Conservation (phyloP, 2,888 invertebrate genomes). For the Steinernema scapterisci region DNA sequence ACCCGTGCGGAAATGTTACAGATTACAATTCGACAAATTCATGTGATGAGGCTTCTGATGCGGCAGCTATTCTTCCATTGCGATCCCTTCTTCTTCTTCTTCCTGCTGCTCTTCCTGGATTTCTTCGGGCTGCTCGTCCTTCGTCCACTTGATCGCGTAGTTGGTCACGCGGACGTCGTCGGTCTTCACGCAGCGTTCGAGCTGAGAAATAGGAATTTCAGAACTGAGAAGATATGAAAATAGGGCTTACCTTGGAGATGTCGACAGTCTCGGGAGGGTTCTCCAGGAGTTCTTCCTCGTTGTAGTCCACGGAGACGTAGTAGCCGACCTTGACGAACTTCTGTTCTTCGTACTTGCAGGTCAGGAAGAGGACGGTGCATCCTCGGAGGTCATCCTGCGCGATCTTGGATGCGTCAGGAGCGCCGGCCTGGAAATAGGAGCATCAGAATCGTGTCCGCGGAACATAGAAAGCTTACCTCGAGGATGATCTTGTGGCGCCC, state of each 20-base stretch:
- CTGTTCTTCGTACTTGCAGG: constrained; percentile 74
- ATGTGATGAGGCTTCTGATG: no score
- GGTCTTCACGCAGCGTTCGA: constrained; percentile 53
- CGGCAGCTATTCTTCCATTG: neutral
- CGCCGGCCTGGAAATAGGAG: constrained; percentile 78
- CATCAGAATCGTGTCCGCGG: neutral
- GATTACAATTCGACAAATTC: no score
- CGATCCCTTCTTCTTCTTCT: constrained; percentile 18
- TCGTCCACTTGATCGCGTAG: constrained; percentile 71
- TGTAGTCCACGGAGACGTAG: constrained; percentile 96
- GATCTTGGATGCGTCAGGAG: constrained; percentile 89
- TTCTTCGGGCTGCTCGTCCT: constrained; percentile 45
- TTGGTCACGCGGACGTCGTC: constrained; percentile 71
- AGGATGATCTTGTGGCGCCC: constrained; percentile 93
- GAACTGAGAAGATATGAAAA: neutral
- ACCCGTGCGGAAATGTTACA: no score
- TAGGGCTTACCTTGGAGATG: constrained; percentile 82
- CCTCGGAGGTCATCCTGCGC: constrained; percentile 96
- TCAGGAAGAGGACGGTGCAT: constrained; percentile 92
- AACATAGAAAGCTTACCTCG: constrained; percentile 73
- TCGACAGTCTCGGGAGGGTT: constrained; percentile 87
- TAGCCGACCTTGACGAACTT: constrained; percentile 93
- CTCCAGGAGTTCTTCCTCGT: constrained; percentile 87
- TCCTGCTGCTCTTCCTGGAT: constrained; percentile 37
- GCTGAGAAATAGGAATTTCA: constrained; percentile 2